Percentiles rank a stretch among this genome's conserved stretches.
These are phyloP conservation scores for Eupsittula cactorum DNA, from an alignment of 2,113 vertebrate genomes.

Conservation along the genomic window DNA sequence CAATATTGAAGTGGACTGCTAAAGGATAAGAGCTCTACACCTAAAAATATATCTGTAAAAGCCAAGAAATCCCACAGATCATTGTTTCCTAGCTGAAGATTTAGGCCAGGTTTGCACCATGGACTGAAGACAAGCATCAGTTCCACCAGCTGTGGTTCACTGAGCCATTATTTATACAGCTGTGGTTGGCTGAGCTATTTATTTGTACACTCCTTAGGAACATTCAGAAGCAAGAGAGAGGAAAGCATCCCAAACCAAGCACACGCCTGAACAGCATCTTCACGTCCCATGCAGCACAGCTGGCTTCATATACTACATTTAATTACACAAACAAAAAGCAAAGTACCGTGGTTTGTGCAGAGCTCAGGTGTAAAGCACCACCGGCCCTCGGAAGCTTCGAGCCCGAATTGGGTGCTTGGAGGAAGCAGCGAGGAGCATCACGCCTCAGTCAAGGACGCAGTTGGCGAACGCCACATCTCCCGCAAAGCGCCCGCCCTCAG, in stretches of 20 bases:
- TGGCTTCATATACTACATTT: not conserved
- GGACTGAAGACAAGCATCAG: fast-evolving
- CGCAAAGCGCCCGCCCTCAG: not conserved
- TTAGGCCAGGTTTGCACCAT: fast-evolving
- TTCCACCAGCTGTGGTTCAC: fast-evolving
- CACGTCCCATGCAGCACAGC: fast-evolving
- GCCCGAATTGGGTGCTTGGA: not conserved
- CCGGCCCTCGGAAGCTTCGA: not conserved
- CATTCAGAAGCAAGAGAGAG: not conserved
- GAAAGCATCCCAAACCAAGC: not conserved
- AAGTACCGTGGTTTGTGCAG: not conserved
- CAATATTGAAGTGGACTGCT: fast-evolving
- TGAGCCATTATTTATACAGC: not conserved
- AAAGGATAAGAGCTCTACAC: fast-evolving
- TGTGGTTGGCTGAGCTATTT: fast-evolving
- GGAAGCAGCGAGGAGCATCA: not conserved
- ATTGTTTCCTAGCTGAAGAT: not conserved
- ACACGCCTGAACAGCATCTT: fast-evolving
- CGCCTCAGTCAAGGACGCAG: not conserved
- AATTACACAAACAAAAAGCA: not conserved
- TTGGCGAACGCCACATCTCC: not conserved
- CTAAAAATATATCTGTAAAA: not conserved
- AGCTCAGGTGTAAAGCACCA: not conserved
- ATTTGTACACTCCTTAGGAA: fast-evolving
- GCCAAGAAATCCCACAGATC: too few relatives aligned